Evolutionary conservation across 1,140 invertebrate genomes (phyloP), one percentile per base, ranked within the genome.

Genomic region (Liolophura sinensis): DNA sequence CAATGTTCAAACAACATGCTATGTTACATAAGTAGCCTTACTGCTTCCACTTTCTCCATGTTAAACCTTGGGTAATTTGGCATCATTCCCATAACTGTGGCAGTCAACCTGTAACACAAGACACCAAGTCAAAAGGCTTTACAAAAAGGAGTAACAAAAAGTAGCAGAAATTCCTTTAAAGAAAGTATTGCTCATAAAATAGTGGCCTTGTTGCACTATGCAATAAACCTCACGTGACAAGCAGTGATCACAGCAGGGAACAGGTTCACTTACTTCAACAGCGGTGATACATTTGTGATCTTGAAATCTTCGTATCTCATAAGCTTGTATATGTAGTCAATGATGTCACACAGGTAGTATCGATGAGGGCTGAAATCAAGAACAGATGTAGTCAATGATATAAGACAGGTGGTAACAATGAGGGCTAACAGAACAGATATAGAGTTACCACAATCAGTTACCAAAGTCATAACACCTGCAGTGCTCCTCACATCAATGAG

Each of bases 301-400:
- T 55, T 69, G 58, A 76, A 55, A 14, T 67, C 82, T 68, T 88
- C 88, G 75, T 89, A 90, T n/a, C 91, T 86, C 89, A 93, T 90
- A 1, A 92, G 76, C 18, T 85, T 82, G 78, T 89, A 89, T 74
- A 93, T 89, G 88, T 89, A 96, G 73, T 92, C 91, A 0, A 95
- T 87, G 46, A 98, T 74, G 62, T 95, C 92, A 11, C 86, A 85
- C 18, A 97, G 82, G 64, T 89, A 87, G 75, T 96, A 97, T 47
- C 91, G 87, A 62, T 90, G 89, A 0, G 94, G 94, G 0, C 94
- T 95, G 79, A 64, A 72, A 73, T 22, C 27, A 72, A 57, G 67
- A 64, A n/a, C n/a, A n/a, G n/a, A n/a, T n/a, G n/a, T n/a, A n/a
- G n/a, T n/a, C n/a, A n/a, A n/a, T n/a, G n/a, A n/a, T n/a, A 40